These are phyloP conservation scores for Noctilio leporinus DNA, from an alignment of 2,113 vertebrate species.

Conservation along the genomic window DNA sequence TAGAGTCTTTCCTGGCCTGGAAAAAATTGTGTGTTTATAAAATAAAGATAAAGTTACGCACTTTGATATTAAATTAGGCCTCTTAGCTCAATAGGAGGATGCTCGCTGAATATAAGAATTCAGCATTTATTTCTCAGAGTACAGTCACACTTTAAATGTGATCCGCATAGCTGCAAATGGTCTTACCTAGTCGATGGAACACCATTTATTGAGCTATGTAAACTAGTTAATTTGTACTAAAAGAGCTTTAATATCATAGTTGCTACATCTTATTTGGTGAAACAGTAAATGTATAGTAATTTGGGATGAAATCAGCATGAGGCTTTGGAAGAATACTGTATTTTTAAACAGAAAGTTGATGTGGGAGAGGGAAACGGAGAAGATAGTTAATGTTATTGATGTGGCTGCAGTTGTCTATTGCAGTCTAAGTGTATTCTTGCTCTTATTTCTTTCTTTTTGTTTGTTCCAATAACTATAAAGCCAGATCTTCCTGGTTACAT, in stretches of 20 bases:
- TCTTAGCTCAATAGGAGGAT: conserved; percentile 2
- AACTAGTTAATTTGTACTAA: background rate
- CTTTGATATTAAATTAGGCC: conserved; percentile 39
- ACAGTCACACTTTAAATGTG: background rate
- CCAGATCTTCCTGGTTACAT: conserved; percentile 16
- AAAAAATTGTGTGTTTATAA: conserved; percentile 34
- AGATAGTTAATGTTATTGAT: background rate
- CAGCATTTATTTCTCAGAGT: background rate
- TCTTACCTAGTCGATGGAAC: background rate
- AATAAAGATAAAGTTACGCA: conserved; percentile 49
- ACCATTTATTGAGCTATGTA: background rate
- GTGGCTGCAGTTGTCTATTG: background rate
- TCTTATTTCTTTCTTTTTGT: background rate
- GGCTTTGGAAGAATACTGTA: background rate
- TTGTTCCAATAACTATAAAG: background rate
- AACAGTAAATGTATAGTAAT: background rate
- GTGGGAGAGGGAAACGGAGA: background rate
- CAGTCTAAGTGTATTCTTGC: background rate
- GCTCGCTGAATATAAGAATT: background rate
- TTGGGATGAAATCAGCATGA: background rate
- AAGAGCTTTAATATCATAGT: background rate
- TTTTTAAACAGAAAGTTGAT: background rate
- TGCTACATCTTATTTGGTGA: background rate
- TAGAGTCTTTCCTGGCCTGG: conserved; percentile 6
- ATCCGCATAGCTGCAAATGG: background rate